A percentile compares a stretch with the other conserved stretches of the same genome.
phyloP scores from a whole-genome alignment of 2,888 invertebrate genomes.

The Rhopalosiphum nymphaeae region DNA sequence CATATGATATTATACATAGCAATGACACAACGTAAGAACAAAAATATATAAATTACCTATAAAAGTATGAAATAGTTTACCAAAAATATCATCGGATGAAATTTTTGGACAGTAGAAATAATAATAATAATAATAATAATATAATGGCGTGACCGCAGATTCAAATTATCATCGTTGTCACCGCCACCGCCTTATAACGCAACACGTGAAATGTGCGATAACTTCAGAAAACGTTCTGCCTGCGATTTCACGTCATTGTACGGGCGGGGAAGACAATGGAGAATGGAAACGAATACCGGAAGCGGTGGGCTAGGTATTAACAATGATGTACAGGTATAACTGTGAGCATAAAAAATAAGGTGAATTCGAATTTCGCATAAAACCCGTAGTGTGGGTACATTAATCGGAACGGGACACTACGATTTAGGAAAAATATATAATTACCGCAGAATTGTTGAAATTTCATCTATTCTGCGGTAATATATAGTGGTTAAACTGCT shows the following conservation, averaged over 20 bases:
- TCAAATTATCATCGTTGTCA: background rate
- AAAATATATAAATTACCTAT: background rate
- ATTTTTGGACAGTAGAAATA: background rate
- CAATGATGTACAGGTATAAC: background rate
- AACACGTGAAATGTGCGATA: background rate
- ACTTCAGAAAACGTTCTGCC: background rate
- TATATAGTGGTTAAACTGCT: background rate
- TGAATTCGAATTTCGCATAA: background rate
- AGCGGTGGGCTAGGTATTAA: background rate
- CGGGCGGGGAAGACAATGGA: conserved; percentile 16
- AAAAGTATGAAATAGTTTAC: background rate
- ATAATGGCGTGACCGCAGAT: conserved; percentile 11
- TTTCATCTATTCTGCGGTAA: no score
- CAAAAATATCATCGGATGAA: background rate
- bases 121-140: background rate
- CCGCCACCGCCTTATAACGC: background rate
- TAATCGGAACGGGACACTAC: background rate
- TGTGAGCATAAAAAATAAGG: background rate
- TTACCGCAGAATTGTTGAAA: background rate
- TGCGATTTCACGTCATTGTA: conserved; percentile 32
- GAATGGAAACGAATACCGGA: conserved; percentile 25
- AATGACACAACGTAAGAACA: background rate
- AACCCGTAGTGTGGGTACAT: background rate
- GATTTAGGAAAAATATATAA: background rate
- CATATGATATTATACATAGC: background rate